Evolutionary conservation across 1,140 invertebrate species (phyloP), one percentile per base, ranked within the genome.

Genomic region (Bathynomus jamesi): DNA sequence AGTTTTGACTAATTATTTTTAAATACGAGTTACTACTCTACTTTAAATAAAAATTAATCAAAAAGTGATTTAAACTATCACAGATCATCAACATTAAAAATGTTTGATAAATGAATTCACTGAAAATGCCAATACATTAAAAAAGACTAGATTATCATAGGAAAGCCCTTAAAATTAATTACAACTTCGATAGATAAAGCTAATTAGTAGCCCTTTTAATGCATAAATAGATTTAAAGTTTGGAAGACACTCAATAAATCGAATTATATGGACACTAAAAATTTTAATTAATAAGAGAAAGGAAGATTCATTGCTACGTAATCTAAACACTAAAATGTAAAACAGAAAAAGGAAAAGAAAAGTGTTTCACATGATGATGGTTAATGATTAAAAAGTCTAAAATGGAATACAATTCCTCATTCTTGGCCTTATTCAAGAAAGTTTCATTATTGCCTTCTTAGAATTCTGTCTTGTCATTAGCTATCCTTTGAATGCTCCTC

Each of bases 41-140:
- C n/a, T n/a, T n/a, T n/a, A n/a, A n/a, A n/a, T n/a, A n/a, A n/a
- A n/a, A n/a, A n/a, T n/a, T n/a, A n/a, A n/a, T n/a, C n/a, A 53
- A 21, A 53, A 53, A 53, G 40, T 53, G 40, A 53, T 53, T 53
- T 53, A 53, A 53, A 53, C 40, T 53, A 53, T 53, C 40, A 53
- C 40, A 53, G 40, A 53, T 5, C 40, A 53, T 53, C 40, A 53
- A 53, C 40, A 53, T 53, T 53, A 17, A 53, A 53, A n/a, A n/a
- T n/a, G n/a, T n/a, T n/a, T n/a, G n/a, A n/a, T n/a, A n/a, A n/a
- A n/a, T n/a, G n/a, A 53, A 53, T 53, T 53, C 40, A 53, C 21
- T 53, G 40, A 53, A 53, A 53, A 53, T 53, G 40, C 40, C 40
- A 53, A 53, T 53, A 53, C 40, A 40, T 8, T 2, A 53, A 53